Conservation (phyloP, 2,113 vertebrate species). For the Pollachius pollachius region DNA sequence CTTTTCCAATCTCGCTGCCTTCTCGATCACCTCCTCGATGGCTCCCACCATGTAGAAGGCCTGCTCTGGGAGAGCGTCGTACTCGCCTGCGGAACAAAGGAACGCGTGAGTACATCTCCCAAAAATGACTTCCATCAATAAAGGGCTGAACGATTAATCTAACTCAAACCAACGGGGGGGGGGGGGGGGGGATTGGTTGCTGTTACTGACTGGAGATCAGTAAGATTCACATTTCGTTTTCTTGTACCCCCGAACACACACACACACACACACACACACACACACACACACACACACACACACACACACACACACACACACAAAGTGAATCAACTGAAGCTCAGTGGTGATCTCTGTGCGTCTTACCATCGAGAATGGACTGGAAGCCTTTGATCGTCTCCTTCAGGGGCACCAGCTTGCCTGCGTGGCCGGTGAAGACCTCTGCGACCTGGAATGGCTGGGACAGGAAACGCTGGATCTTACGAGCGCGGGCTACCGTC, state of each 20-base stretch:
- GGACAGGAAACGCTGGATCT: constrained; percentile 96
- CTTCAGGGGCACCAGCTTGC: constrained; percentile 93
- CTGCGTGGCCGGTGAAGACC: constrained; percentile 93
- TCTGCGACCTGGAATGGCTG: constrained; percentile 99
- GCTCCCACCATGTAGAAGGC: constrained; percentile 30
- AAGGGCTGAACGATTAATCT: too few relatives aligned
- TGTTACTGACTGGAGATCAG: too few relatives aligned
- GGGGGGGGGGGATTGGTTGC: too few relatives aligned
- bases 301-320: too few relatives aligned
- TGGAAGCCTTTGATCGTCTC: constrained; percentile 92
- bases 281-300: too few relatives aligned
- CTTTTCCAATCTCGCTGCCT: constrained; percentile 44
- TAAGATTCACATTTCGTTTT: too few relatives aligned
- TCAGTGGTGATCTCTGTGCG: too few relatives aligned
- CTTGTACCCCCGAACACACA: too few relatives aligned
- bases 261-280: too few relatives aligned
- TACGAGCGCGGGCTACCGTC: constrained; percentile 91
- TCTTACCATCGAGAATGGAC: constrained; percentile 84
- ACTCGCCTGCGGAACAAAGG: neutral
- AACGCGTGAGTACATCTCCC: neutral
- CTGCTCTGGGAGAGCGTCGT: constrained; percentile 5
- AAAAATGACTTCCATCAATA: too few relatives aligned
- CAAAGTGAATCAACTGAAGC: too few relatives aligned
- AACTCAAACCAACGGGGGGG: too few relatives aligned
- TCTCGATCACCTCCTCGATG: constrained; percentile 40